phyloP scores from a whole-genome alignment of 2,888 invertebrate genomes.

The Synanthedon andrenaeformis region DNA sequence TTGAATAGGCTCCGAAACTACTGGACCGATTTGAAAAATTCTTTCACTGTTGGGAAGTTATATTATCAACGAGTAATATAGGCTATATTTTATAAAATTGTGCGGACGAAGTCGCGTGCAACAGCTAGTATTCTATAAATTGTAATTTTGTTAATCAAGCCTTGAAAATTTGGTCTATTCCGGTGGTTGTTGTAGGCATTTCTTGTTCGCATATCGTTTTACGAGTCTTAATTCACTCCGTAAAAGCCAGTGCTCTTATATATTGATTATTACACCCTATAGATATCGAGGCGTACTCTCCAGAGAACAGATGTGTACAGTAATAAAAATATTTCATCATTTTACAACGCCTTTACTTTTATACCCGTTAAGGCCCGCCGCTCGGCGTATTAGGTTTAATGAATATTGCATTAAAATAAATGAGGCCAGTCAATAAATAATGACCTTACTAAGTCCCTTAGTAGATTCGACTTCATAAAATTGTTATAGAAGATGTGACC shows the following conservation, averaged over 20 bases:
- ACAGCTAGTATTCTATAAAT: too few species aligned
- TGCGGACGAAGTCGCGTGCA: too few species aligned
- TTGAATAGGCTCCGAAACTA: too few species aligned
- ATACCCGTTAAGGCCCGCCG: background rate
- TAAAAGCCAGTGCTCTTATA: conserved; percentile 3
- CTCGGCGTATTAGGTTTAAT: conserved; percentile 1
- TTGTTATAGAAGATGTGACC: background rate
- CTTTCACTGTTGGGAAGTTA: too few species aligned
- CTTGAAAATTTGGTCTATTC: too few species aligned
- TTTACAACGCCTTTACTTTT: conserved; percentile 4
- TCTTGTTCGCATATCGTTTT: conserved; percentile 1
- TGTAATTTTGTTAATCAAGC: too few species aligned
- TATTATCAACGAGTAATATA: too few species aligned
- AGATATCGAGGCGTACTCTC: conserved; percentile 3
- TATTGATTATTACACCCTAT: conserved; percentile 8
- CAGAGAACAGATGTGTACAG: conserved; percentile 13
- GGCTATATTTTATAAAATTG: too few species aligned
- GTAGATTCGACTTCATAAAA: background rate
- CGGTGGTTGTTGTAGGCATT: background rate
- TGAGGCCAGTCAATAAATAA: background rate
- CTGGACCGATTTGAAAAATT: too few species aligned
- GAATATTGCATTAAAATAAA: background rate
- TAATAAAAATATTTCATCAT: conserved; percentile 21
- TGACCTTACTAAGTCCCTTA: background rate
- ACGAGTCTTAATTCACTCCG: conserved; percentile 6